phyloP scores from a whole-genome alignment of 2,113 vertebrate genomes.

The Potamarius usumacintae region DNA sequence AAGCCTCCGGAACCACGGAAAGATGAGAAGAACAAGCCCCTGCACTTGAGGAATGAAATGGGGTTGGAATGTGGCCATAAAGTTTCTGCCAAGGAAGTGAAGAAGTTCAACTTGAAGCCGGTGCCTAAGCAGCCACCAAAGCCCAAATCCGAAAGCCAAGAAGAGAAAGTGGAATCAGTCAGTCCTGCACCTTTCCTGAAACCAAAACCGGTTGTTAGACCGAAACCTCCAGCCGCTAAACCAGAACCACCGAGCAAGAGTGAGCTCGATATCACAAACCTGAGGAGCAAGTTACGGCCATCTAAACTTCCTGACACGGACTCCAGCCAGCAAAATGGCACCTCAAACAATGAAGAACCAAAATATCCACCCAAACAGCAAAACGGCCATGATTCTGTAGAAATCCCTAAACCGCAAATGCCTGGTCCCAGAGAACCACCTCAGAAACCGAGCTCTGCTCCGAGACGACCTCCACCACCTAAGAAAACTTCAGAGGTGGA shows the following conservation, averaged over 20 bases:
- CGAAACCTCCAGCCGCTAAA: constrained; percentile 82
- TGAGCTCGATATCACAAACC: constrained; percentile 87
- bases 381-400: constrained; percentile 68
- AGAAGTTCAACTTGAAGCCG: constrained; percentile 92
- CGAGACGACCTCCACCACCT: constrained; percentile 90
- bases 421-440: constrained; percentile 69
- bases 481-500: constrained; percentile 76
- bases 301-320: constrained; percentile 82
- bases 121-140: constrained; percentile 86
- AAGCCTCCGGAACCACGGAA: constrained; percentile 81
- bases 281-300: constrained; percentile 91
- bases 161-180: constrained; percentile 80
- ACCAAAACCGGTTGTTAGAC: constrained; percentile 84
- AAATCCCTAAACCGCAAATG: constrained; percentile 61
- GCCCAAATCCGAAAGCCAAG: constrained; percentile 76
- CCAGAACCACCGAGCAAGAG: constrained; percentile 79
- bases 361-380: constrained; percentile 75
- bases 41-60: constrained; percentile 91
- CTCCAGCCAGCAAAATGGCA: constrained; percentile 40
- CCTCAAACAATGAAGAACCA: constrained; percentile 59
- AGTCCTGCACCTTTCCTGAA: constrained; percentile 80
- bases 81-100: constrained; percentile 89
- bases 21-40: constrained; percentile 89
- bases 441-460: constrained; percentile 80
- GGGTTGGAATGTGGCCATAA: constrained; percentile 95